phyloP scores from a whole-genome alignment of 2,113 vertebrate genomes.

The Mohoua ochrocephala region DNA sequence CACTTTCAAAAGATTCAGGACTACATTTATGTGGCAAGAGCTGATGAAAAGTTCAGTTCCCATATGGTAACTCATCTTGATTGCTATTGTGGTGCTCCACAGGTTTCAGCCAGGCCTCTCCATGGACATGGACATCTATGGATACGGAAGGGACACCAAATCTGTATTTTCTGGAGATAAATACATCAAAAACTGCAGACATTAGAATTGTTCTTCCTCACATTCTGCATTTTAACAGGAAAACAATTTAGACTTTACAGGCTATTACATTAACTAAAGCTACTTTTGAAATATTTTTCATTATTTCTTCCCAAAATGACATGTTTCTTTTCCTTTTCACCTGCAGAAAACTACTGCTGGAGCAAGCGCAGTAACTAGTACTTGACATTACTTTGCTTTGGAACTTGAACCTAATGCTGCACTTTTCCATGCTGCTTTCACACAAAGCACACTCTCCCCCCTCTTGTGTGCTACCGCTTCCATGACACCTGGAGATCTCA shows the following conservation, averaged over 20 bases:
- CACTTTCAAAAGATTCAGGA: not conserved
- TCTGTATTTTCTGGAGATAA: not conserved
- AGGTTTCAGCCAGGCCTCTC: not conserved
- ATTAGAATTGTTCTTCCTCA: not conserved
- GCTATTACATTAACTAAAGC: not conserved
- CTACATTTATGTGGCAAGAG: not conserved
- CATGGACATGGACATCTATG: fast-evolving
- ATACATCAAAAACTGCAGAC: not conserved
- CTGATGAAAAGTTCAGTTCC: not conserved
- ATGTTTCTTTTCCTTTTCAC: not conserved
- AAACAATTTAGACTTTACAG: not conserved
- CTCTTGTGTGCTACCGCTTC: not conserved
- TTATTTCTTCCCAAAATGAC: not conserved
- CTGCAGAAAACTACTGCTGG: not conserved
- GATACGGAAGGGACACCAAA: fast-evolving
- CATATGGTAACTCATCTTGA: not conserved
- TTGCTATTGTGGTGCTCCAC: not conserved
- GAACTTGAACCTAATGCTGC: not conserved
- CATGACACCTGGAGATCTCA: not conserved
- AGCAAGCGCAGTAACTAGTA: not conserved
- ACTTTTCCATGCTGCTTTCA: not conserved
- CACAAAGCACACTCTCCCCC: not conserved
- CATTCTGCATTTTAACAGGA: not conserved
- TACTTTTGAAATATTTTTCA: not conserved
- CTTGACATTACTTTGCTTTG: not conserved